These are phyloP conservation scores for Dicycla oo DNA, from an alignment of 2,888 invertebrate species.

Conservation along the genomic window DNA sequence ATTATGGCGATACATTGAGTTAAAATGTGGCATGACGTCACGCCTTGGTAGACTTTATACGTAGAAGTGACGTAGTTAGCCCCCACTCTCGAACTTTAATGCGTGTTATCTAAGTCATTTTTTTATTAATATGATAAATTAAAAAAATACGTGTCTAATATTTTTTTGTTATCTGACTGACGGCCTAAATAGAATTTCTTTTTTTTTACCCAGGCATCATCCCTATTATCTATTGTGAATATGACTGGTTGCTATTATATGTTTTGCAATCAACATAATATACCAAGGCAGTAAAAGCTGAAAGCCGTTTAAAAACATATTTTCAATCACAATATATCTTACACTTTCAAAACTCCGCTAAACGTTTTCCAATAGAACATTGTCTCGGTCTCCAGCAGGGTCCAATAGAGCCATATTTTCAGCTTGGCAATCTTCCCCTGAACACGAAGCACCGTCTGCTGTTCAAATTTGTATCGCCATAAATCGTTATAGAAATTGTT, in stretches of 20 bases:
- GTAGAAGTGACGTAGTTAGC: no score
- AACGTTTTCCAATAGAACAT: constrained; percentile 50
- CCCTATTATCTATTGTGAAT: constrained; percentile 1
- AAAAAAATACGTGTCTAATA: no score
- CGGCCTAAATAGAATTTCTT: no score
- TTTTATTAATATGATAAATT: no score
- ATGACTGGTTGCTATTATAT: background rate
- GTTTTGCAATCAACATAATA: constrained; percentile 13
- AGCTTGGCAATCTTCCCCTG: constrained; percentile 65
- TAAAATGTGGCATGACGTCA: no score
- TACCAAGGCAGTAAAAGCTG: background rate
- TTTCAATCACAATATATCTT: constrained; percentile 46
- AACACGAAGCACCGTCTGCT: constrained; percentile 66
- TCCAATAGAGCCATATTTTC: constrained; percentile 54
- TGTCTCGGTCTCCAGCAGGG: constrained; percentile 29
- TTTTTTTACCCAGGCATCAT: no score
- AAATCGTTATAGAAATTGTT: constrained; percentile 80
- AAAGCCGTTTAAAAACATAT: constrained; percentile 2
- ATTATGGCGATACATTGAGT: no score
- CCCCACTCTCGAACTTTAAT: no score
- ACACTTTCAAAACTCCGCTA: constrained; percentile 42
- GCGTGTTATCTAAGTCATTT: no score
- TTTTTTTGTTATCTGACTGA: no score
- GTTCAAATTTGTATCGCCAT: constrained; percentile 80
- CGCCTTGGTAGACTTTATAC: no score